Base-by-base conservation (phyloP, 2,888 invertebrate species). In the Euclidia mi region DNA sequence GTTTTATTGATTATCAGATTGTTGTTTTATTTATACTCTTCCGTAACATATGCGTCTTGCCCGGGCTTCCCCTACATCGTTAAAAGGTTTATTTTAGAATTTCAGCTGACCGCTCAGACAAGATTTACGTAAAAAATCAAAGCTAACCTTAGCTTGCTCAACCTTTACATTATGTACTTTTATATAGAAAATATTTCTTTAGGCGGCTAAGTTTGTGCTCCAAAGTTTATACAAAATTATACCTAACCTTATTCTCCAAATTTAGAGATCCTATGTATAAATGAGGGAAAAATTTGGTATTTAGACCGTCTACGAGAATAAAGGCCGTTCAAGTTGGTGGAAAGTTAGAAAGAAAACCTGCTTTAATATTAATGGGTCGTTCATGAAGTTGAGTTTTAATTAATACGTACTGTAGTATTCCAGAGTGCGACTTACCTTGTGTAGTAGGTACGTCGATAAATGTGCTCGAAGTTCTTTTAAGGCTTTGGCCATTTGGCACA, bases 141-240 rank as follows among this genome's bases (percentile, higher is more conserved):
- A 49, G 63, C 20, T 32, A 45, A 59, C 49, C 56, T 64, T 56
- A 50, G 37, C 49, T 37, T 37, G 25, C 14, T 28, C 14, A 46
- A 56, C 45, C 34, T 57, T 57, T 37, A 50, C 14, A 38, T 55
- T 9, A 40, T 47, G 51, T 52, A 31, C 40, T 56, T 55, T 60
- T 57, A 56, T 50, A 47, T 1, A 11, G 41, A 56, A 41, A 37
- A 17, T 49, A 57, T 65, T 56, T 58, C 45, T 62, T 60, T 49
- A 40, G 40, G 38, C 11, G n/a, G 34, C 41, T 35, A 34, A 40
- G 18, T 40, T 12, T 17, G 15, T 31, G 12, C 35, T 45, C 51
- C 49, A 43, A 65, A 66, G 49, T 70, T 55, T 48, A 28, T 3
- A 38, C 7, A 31, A 38, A 12, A 38, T 37, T 29, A 38, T 17